Base-by-base conservation (phyloP, 2,888 invertebrate species). In the Macroteleia sp. region DNA sequence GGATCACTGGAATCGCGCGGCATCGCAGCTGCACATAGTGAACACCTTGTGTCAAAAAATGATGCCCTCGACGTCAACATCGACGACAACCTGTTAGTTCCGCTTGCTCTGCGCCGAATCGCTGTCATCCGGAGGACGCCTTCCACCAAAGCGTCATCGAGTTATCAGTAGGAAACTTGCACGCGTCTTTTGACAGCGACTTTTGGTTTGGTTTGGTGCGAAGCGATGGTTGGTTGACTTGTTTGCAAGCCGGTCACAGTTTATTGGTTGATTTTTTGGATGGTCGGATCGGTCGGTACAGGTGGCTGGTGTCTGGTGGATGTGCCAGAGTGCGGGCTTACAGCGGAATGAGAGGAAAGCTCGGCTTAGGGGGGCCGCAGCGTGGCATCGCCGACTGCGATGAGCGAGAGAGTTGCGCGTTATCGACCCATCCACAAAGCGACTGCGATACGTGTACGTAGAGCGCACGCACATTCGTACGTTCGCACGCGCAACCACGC, bases 311-410 rank as follows among this genome's bases (percentile, higher is more conserved):
- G 81, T 62, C 85, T 83, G 84, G 77, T 83, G 84, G 84, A 85
- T 87, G 85, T 87, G 86, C 85, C 87, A 81, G 86, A 84, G 86
- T 86, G 87, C 86, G 87, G 81, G 88, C 85, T 88, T 88, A 88
- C 88, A 83, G 83, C 86, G 84, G 86, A 87, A 89, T 86, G 88
- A 89, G 89, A 89, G 86, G 82, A 87, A 87, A 87, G 86, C 87
- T 87, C 83, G 82, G 86, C 85, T 86, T 82, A 84, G 82, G 85
- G 83, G 85, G 84, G 81, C 82, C 81, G 81, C 83, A 86, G 86
- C 86, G 84, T 87, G 86, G 86, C 86, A 87, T 87, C 84, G 84
- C 84, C 83, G 85, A 84, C 85, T 85, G 83, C 86, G 85, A 86
- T 85, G 87, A 86, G 83, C 82, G 86, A 83, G 86, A 87, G 87